Base-by-base conservation (phyloP, 2,888 invertebrate genomes). In the Adelphocoris suturalis region DNA sequence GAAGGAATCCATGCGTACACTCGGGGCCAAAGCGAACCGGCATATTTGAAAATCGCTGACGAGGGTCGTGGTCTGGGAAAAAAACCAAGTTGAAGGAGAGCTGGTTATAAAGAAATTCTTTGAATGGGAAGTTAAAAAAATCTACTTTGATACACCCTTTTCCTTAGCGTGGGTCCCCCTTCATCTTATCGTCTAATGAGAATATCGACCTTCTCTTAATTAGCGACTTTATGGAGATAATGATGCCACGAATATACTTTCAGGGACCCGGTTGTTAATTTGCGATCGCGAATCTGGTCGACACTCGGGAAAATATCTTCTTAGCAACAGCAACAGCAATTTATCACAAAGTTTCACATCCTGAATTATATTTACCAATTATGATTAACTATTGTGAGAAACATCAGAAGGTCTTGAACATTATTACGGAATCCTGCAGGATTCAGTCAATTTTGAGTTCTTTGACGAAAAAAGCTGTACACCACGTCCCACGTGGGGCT, bases 1-100 rank as follows among this genome's bases (percentile, higher is more conserved):
- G 47, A 52, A 52, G 52, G 47, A 82, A 82, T 82, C 52, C 82
- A 82, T 52, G 82, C 82, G 82, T 27, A 23, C 82, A 13, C 52
- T 82, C 27, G 46, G 19, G 37, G 19, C 78, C 78, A 78, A 37
- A 46, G 78, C 47, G 46, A 37, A 78, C n/a, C 37, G 19, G 46
- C 16, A 16, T 78, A 68, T 68, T 68, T 68, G 68, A 68, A 68
- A 68, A 68, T 23, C 23, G 68, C 68, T 68, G 68, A 68, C 23
- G 68, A 68, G 68, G 68, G 23, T 68, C 68, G 68, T 23, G 68
- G n/a, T 12, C 23, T 13, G 13, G 23, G 12, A 23, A 68, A 68
- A 68, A 68, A 68, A 68, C 3, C 5, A 68, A 12, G 23, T 68
- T 23, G 23, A 19, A 68, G 23, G 27, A 68, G n/a, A 23, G 23